These are phyloP conservation scores for Casuarius casuarius DNA, from an alignment of 2,113 vertebrate species.

Conservation along the genomic window DNA sequence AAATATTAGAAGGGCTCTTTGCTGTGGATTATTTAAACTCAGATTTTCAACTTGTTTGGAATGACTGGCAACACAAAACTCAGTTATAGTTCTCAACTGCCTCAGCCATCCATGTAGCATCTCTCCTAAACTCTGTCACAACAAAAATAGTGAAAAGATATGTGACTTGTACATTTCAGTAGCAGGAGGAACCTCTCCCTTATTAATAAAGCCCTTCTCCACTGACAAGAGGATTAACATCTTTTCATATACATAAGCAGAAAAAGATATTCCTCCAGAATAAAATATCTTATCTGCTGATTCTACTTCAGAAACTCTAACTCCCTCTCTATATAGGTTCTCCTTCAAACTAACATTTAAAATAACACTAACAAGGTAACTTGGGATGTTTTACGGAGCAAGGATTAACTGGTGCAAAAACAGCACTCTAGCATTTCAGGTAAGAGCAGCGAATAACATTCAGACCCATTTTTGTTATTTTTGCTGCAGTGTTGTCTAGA, in stretches of 20 bases:
- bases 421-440: accelerated
- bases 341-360: not conserved
- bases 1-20: not conserved
- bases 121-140: not conserved
- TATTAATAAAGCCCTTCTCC: not conserved
- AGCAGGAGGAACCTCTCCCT: not conserved
- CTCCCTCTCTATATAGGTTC: not conserved
- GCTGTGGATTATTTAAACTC: not conserved
- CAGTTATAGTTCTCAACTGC: not conserved
- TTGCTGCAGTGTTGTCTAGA: not conserved
- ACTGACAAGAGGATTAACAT: not conserved
- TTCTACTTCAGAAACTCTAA: not conserved
- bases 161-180: accelerated
- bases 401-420: not conserved
- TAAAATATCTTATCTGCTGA: not conserved
- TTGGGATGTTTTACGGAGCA: not conserved
- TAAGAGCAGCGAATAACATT: not conserved
- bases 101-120: not conserved
- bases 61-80: not conserved
- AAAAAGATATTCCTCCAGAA: not conserved
- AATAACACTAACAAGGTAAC: not conserved
- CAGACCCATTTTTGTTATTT: not conserved
- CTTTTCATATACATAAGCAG: not conserved
- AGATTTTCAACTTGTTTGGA: not conserved
- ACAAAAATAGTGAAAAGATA: accelerated